These are phyloP conservation scores for Aricia artaxerxes DNA, from an alignment of 2,888 invertebrate genomes.

Conservation along the genomic window DNA sequence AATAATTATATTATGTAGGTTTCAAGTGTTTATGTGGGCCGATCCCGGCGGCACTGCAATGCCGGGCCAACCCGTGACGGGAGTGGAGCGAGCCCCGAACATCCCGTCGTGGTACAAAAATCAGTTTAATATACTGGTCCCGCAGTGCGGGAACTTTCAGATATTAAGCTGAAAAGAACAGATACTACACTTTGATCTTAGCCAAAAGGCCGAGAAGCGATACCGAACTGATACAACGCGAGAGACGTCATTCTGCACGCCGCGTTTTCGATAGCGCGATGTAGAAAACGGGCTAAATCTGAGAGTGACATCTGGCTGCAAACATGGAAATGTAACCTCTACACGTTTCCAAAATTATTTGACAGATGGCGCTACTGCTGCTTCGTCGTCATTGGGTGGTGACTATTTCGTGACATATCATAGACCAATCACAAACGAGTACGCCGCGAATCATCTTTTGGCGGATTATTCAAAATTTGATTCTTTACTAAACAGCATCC, in stretches of 20 bases:
- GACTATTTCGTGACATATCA: not conserved
- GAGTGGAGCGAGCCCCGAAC: conserved; percentile 28
- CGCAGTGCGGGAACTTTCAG: conserved; percentile 31
- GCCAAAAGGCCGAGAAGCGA: conserved; percentile 30
- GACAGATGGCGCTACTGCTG: conserved; percentile 44
- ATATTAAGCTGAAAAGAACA: conserved; percentile 31
- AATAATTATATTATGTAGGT: too few species aligned
- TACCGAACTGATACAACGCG: not conserved
- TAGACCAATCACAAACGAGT: not conserved
- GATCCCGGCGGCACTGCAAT: conserved; percentile 14
- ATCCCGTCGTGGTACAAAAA: conserved; percentile 17
- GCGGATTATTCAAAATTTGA: conserved; percentile 1
- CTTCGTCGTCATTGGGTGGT: not conserved
- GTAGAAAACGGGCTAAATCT: not conserved
- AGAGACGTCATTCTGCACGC: not conserved
- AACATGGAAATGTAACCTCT: not conserved
- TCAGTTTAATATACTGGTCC: conserved; percentile 30
- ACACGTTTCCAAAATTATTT: not conserved
- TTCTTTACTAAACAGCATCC: not conserved
- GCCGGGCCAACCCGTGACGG: conserved; percentile 27
- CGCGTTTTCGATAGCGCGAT: conserved; percentile 26
- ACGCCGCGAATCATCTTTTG: not conserved
- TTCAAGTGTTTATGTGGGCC: too few species aligned
- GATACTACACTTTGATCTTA: conserved; percentile 30
- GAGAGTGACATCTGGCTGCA: not conserved